Percentiles rank a stretch among this genome's conserved stretches.
phyloP scores from a whole-genome alignment of 2,113 vertebrate genomes.

The Athene noctua region DNA sequence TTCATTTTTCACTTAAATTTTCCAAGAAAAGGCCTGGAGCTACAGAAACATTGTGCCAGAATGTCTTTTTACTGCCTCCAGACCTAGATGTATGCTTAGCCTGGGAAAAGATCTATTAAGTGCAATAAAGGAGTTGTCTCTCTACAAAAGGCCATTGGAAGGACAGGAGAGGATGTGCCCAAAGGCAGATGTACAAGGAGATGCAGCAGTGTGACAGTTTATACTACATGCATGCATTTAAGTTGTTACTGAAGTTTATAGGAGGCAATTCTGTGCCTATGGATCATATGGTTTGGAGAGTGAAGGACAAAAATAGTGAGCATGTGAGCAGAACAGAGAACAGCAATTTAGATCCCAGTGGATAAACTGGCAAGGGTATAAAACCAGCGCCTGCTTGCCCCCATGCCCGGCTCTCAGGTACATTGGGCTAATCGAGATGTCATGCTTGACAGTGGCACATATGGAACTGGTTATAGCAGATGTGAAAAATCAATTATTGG shows the following conservation, averaged over 20 bases:
- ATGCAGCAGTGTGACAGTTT: neutral
- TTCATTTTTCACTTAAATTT: neutral
- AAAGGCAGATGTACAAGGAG: too few relatives aligned
- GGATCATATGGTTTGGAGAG: neutral
- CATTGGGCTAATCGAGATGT: slow-evolving; percentile 9
- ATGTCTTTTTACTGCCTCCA: neutral
- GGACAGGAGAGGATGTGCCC: neutral
- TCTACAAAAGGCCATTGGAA: neutral
- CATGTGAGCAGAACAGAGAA: neutral
- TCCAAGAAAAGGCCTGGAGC: neutral
- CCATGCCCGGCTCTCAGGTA: slow-evolving; percentile 11
- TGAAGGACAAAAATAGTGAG: neutral
- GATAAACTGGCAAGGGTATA: neutral
- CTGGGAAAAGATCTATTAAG: neutral
- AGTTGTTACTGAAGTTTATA: too few relatives aligned
- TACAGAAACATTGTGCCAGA: neutral
- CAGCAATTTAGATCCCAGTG: neutral
- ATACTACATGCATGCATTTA: rapidly evolving
- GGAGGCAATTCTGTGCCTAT: too few relatives aligned
- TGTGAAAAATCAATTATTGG: slow-evolving; percentile 62
- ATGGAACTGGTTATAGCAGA: slow-evolving; percentile 28
- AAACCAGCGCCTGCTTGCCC: neutral
- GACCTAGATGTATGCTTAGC: too few relatives aligned
- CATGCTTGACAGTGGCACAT: neutral
- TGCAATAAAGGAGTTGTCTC: neutral